Evolutionary conservation across 2,113 vertebrate species (phyloP).

Genomic region (Rutilus rutilus): DNA sequence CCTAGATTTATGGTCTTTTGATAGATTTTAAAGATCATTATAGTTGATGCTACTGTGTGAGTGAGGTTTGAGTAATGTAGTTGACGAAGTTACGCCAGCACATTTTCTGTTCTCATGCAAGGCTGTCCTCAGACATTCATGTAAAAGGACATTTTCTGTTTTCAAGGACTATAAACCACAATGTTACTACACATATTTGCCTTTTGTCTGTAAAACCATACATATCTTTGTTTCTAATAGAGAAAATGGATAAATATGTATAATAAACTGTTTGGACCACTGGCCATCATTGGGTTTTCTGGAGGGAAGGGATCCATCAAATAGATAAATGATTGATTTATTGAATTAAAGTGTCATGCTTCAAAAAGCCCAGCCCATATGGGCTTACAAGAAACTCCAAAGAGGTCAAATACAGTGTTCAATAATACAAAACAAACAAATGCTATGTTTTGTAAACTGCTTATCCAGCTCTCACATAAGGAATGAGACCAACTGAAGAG

Average conservation of each 20-base stretch:
- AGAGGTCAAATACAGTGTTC: constrained; percentile 1
- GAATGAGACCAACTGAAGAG: not conserved
- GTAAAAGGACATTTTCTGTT: constrained; percentile 5
- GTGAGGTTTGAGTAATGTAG: not conserved
- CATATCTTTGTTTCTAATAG: constrained; percentile 7
- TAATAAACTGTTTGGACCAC: not conserved
- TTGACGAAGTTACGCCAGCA: not conserved
- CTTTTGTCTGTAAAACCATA: constrained; percentile 1
- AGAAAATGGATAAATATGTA: constrained; percentile 2
- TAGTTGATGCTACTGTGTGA: not conserved
- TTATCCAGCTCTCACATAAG: not conserved
- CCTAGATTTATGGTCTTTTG: not conserved
- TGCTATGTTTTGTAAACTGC: not conserved
- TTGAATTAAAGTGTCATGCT: not conserved
- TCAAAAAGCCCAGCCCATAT: not conserved
- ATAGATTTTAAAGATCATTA: constrained; percentile 9
- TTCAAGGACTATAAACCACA: constrained; percentile 7
- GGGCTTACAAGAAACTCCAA: not conserved
- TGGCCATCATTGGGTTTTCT: not conserved
- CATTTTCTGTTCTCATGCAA: constrained; percentile 1
- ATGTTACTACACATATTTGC: constrained; percentile 2
- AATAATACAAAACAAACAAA: constrained; percentile 1
- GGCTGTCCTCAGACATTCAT: not conserved
- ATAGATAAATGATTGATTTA: not conserved
- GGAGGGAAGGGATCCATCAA: not conserved